Conservation (phyloP, 1,140 invertebrate species). For the Drosophila subpulchrella region DNA sequence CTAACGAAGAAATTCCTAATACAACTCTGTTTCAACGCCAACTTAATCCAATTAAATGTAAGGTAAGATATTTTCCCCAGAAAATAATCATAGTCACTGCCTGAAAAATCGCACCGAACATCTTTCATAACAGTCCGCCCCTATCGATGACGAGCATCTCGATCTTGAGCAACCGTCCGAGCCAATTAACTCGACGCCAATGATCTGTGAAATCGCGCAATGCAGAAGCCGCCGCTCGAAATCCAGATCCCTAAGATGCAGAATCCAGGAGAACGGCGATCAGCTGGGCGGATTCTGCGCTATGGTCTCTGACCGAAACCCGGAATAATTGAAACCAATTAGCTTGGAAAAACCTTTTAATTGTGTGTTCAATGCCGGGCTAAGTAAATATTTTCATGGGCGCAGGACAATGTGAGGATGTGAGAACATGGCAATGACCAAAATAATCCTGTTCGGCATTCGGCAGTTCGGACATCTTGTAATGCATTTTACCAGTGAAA, state of each 20-base stretch:
- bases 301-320: slow-evolving; percentile 60
- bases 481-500: slow-evolving; percentile 54
- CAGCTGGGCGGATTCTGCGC: slow-evolving; percentile 50
- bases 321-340: slow-evolving; percentile 83
- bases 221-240: slow-evolving; percentile 40
- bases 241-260: not conserved
- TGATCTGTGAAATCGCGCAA: slow-evolving; percentile 74
- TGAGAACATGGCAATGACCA: slow-evolving; percentile 81
- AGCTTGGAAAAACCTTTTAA: slow-evolving; percentile 83
- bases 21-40: too few relatives aligned
- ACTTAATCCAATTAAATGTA: not conserved
- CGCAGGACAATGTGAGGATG: slow-evolving; percentile 52
- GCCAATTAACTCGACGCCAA: slow-evolving; percentile 75
- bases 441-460: slow-evolving; percentile 63
- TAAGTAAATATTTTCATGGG: slow-evolving; percentile 80
- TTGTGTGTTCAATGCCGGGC: slow-evolving; percentile 64
- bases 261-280: slow-evolving; percentile 17
- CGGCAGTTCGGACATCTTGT: slow-evolving; percentile 24
- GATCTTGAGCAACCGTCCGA: slow-evolving; percentile 33
- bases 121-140: slow-evolving; percentile 24
- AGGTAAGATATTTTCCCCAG: not conserved
- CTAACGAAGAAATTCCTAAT: too few relatives aligned
- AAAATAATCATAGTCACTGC: slow-evolving; percentile 2
- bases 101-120: not conserved
- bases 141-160: slow-evolving; percentile 34